phyloP scores from a whole-genome alignment of 2,888 invertebrate species.

The Rugalucina vietnamica region DNA sequence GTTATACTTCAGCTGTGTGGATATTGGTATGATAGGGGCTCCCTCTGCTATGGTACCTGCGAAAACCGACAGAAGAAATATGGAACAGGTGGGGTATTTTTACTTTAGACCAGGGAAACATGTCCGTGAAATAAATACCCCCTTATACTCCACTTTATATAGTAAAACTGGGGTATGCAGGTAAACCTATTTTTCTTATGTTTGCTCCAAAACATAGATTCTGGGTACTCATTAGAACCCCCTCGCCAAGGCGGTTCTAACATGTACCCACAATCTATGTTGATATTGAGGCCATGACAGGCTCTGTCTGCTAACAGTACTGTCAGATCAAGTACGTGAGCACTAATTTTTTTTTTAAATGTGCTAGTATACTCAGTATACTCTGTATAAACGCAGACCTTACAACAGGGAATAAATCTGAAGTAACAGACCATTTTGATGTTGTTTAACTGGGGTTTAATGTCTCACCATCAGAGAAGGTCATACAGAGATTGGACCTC shows the following conservation, averaged over 20 bases:
- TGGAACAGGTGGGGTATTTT: neutral
- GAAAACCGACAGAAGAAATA: conserved; percentile 44
- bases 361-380: neutral
- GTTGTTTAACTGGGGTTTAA: neutral
- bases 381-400: neutral
- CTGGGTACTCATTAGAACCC: neutral
- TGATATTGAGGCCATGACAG: neutral
- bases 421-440: neutral
- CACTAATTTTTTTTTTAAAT: neutral
- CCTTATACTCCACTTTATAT: neutral
- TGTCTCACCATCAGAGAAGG: neutral
- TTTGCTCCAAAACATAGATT: neutral
- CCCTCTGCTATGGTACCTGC: conserved; percentile 98
- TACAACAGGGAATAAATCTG: neutral
- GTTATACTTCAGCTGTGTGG: conserved; percentile 99
- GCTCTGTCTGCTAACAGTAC: neutral
- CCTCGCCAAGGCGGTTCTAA: neutral
- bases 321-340: neutral
- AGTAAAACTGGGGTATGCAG: neutral
- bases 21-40: conserved; percentile 99
- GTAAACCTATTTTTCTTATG: neutral
- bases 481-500: no score
- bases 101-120: neutral
- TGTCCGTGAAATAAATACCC: neutral
- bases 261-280: neutral